phyloP scores from a whole-genome alignment of 2,888 invertebrate genomes.

The Caenorhabditis becei region DNA sequence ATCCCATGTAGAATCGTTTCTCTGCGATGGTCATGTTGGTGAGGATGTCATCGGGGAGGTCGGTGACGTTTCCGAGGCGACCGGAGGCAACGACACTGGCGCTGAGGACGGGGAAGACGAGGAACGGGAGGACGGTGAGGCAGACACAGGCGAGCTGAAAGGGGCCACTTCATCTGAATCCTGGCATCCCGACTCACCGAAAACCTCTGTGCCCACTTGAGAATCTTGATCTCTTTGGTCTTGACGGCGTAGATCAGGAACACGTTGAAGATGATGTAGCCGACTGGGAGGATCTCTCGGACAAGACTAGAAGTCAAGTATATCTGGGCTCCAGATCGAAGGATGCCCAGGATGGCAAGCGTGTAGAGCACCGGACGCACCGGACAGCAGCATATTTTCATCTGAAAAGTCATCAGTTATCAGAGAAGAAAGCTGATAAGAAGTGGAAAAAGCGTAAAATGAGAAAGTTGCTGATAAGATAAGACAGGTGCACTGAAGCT shows the following conservation, averaged over 20 bases:
- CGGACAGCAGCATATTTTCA: constrained; percentile 39
- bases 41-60: background rate
- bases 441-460: background rate
- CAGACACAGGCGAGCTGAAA: background rate
- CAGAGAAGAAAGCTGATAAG: background rate
- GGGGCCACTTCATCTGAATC: background rate
- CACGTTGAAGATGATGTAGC: background rate
- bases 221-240: too few species aligned
- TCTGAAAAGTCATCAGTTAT: background rate
- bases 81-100: background rate
- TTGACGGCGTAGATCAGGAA: background rate
- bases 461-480: background rate
- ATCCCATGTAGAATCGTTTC: constrained; percentile 27
- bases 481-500: too few species aligned
- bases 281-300: background rate
- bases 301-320: background rate
- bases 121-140: background rate
- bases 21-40: constrained; percentile 21
- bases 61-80: background rate
- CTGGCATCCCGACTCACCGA: background rate
- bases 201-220: constrained; percentile 1
- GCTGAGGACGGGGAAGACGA: background rate
- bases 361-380: constrained; percentile 17
- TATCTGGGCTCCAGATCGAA: constrained; percentile 34
- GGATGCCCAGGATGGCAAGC: constrained; percentile 30